Evolutionary conservation across 1,140 invertebrate species (phyloP).

Genomic region (Reticulitermes speratus): DNA sequence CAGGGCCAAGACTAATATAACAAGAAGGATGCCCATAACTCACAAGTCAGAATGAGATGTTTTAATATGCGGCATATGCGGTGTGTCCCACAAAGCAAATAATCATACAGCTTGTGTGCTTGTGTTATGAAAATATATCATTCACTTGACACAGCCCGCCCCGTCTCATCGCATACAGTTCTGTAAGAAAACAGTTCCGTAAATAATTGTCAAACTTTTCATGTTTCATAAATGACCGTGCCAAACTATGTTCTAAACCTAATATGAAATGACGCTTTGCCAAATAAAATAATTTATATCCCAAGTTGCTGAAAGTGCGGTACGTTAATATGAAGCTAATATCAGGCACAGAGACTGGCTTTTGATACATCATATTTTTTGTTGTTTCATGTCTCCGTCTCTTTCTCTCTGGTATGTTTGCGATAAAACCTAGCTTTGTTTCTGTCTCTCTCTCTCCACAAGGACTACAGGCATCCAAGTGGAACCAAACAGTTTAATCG

Average conservation of each 20-base stretch:
- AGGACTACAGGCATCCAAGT: too few species aligned
- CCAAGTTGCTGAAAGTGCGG: neutral
- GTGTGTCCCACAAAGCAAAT: constrained; percentile 31
- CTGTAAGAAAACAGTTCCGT: neutral
- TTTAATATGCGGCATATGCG: constrained; percentile 30
- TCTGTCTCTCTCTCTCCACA: too few species aligned
- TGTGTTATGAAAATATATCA: constrained; percentile 32
- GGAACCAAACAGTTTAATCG: too few species aligned
- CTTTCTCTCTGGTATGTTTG: too few species aligned
- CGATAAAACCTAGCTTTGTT: too few species aligned
- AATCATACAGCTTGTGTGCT: constrained; percentile 23
- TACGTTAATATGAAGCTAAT: too few species aligned
- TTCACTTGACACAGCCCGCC: neutral
- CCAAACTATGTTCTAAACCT: neutral
- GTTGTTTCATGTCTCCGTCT: too few species aligned
- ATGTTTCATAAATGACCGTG: constrained; percentile 3
- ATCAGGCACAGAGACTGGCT: too few species aligned
- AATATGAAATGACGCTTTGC: constrained; percentile 4
- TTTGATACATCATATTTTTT: too few species aligned
- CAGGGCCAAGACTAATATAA: constrained; percentile 25
- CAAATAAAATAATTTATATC: neutral
- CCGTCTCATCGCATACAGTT: neutral
- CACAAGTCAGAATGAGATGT: constrained; percentile 31
- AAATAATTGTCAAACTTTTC: neutral
- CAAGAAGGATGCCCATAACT: constrained; percentile 31